Conservation (phyloP, 2,888 invertebrate species). For the Phorcus lineatus region DNA sequence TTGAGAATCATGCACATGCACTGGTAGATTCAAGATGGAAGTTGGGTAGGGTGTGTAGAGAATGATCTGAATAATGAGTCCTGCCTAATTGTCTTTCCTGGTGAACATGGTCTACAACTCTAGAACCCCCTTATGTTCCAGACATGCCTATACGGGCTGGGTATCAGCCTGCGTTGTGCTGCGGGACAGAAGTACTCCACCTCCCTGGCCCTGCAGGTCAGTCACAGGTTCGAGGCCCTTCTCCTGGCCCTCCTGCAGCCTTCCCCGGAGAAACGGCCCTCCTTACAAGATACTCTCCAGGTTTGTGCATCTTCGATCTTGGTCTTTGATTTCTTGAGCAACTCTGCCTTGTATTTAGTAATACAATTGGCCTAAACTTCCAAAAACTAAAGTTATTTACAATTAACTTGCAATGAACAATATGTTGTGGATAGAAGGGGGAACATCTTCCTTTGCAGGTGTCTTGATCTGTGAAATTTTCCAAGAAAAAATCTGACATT, state of each 20-base stretch:
- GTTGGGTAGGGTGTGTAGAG: no score
- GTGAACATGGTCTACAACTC: neutral
- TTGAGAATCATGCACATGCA: no score
- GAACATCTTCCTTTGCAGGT: no score
- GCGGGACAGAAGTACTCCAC: conserved; percentile 64
- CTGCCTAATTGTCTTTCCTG: neutral
- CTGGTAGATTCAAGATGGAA: no score
- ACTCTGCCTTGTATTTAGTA: no score
- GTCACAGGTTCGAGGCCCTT: conserved; percentile 59
- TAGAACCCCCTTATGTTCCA: conserved; percentile 40
- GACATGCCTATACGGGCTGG: conserved; percentile 71
- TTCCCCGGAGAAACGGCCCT: conserved; percentile 61
- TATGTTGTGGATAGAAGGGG: no score
- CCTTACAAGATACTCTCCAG: conserved; percentile 59
- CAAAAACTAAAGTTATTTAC: no score
- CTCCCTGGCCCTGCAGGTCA: conserved; percentile 43
- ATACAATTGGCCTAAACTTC: no score
- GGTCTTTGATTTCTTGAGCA: neutral
- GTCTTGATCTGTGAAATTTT: no score
- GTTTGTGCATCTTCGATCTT: conserved; percentile 41
- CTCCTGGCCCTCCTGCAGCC: conserved; percentile 63
- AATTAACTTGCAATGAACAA: no score
- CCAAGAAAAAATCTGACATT: no score
- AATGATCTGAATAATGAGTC: no score
- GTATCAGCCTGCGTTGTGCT: conserved; percentile 64